phyloP scores from a whole-genome alignment of 1,140 invertebrate species.

The Penaeus indicus region DNA sequence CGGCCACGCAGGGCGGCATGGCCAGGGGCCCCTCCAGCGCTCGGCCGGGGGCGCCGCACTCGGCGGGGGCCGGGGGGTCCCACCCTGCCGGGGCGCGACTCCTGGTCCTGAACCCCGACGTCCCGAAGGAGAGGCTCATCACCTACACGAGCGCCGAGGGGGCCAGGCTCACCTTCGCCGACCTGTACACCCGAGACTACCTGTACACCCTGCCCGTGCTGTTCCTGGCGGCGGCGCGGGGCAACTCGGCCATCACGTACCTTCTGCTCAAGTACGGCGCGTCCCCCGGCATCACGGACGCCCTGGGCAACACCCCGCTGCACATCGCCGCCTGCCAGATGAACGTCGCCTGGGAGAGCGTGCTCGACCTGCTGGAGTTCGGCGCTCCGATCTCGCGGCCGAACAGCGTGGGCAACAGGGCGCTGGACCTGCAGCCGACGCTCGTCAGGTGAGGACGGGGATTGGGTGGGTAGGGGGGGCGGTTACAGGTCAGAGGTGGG shows the following conservation, averaged over 20 bases:
- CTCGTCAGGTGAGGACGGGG: constrained; percentile 67
- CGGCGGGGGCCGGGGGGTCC: constrained; percentile 20
- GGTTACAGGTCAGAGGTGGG: no score
- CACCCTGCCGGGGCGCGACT: constrained; percentile 33
- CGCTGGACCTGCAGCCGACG: constrained; percentile 72
- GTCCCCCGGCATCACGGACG: constrained; percentile 72
- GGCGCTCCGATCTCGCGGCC: constrained; percentile 72
- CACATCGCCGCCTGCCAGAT: constrained; percentile 74
- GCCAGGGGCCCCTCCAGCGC: constrained; percentile 60
- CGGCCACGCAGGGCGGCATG: constrained; percentile 8
- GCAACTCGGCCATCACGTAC: constrained; percentile 73
- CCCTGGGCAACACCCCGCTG: constrained; percentile 74
- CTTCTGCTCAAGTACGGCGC: constrained; percentile 75
- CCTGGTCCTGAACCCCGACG: constrained; percentile 56
- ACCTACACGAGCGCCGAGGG: constrained; percentile 56
- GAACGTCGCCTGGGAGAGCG: constrained; percentile 73
- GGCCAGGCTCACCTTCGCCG: constrained; percentile 67
- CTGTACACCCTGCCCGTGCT: constrained; percentile 74
- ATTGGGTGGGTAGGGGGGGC: no score
- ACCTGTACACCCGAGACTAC: constrained; percentile 72
- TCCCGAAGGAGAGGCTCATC: constrained; percentile 51
- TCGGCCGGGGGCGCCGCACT: constrained; percentile 20
- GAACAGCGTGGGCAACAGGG: constrained; percentile 71
- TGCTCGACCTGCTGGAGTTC: constrained; percentile 73
- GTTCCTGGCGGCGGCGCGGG: constrained; percentile 74